phyloP scores from a whole-genome alignment of 2,113 vertebrate species.

The Grammomys surdaster region DNA sequence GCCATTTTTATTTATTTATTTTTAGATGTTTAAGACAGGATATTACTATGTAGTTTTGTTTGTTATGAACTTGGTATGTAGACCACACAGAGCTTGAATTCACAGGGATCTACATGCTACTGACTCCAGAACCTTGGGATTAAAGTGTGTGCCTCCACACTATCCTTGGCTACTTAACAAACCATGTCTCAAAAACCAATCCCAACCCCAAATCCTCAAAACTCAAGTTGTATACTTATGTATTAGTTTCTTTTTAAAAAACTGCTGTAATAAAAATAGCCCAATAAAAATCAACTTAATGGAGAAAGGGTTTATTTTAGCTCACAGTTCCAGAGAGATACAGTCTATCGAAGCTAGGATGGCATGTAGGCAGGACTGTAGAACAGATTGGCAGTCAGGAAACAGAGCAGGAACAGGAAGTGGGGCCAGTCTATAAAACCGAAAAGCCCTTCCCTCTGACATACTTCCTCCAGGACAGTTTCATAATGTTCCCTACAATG shows the following conservation, averaged over 20 bases:
- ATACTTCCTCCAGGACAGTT: background rate
- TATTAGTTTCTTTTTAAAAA: background rate
- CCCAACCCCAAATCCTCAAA: no score
- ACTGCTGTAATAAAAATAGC: background rate
- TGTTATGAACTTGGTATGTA: background rate
- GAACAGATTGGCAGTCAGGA: background rate
- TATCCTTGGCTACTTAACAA: background rate
- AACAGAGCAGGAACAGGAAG: background rate
- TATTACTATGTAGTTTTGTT: background rate
- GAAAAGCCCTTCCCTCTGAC: rapidly evolving
- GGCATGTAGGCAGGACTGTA: no score
- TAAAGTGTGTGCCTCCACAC: background rate
- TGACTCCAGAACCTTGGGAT: background rate
- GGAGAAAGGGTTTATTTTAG: background rate
- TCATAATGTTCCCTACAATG: background rate
- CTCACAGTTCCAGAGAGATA: background rate
- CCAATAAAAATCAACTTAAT: background rate
- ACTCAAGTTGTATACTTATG: background rate
- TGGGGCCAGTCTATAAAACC: background rate
- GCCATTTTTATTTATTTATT: background rate
- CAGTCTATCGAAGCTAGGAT: background rate
- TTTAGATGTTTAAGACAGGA: background rate
- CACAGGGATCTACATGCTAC: background rate
- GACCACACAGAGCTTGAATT: background rate
- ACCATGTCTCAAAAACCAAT: background rate